Evolutionary conservation across 2,113 vertebrate species (phyloP), one percentile per base, ranked within the genome.

Genomic region (Taxidea taxus): DNA sequence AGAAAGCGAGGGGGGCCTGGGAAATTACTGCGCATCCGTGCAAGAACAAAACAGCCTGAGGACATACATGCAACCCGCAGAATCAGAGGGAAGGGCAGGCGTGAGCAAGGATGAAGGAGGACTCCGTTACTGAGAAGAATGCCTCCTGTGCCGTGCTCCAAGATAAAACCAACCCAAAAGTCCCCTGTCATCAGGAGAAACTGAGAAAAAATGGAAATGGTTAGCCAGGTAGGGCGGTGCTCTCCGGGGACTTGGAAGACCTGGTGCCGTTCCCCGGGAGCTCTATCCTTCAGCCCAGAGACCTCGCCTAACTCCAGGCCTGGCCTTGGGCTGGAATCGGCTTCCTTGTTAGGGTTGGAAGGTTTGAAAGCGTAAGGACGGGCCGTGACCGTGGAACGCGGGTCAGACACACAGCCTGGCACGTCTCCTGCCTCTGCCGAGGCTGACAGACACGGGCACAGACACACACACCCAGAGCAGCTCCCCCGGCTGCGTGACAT

Each of bases 191-290:
- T 10, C 3, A 66, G 60, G 39, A 39, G 47, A 74, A n/a, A 37
- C 7, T 2, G 3, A n/a, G 42, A n/a, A 23, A 16, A 29, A 14
- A 15, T 20, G 13, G n/a, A 10, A 27, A 3, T 0, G 16, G 11
- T 4, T 12, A 27, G 39, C 4, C 2, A 29, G 72, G 0, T 4
- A 0, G 42, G 12, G 1, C 8, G 0, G 64, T 0, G 29, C 47
- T n/a, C 54, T 23, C 47, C 3, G 9, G 37, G 27, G 39, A 21
- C 29, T 2, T 0, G 0, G 6, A 29, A 49, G 64, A 11, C 14
- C 20, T 23, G 4, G 2, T 23, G 42, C 39, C 7, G 64, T 62
- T 15, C 39, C 49, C 49, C 1, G 14, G 37, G 4, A 21, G 60
- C 31, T 70, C 92, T 6, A 34, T 34, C 56, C 23, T 21, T 23